A percentile compares a stretch with the other conserved stretches of the same genome.
phyloP scores from a whole-genome alignment of 2,888 invertebrate species.

The Sesia bembeciformis region DNA sequence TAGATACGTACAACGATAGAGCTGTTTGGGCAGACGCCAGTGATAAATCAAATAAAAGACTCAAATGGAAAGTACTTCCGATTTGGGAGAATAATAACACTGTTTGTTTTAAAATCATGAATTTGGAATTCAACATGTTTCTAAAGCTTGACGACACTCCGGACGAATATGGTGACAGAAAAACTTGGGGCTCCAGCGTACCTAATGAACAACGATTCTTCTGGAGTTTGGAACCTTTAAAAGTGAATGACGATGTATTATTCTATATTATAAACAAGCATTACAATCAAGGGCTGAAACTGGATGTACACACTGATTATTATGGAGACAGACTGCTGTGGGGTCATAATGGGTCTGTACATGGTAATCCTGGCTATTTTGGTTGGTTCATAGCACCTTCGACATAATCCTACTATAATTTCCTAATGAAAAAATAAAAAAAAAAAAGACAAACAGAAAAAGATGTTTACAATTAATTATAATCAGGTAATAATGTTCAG shows the following conservation, averaged over 20 bases:
- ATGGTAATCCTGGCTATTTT: slow-evolving; percentile 6
- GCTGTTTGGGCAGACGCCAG: slow-evolving; percentile 18
- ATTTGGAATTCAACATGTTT: slow-evolving; percentile 17
- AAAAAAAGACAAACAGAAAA: no score
- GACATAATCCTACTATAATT: neutral
- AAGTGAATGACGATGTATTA: slow-evolving; percentile 13
- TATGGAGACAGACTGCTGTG: slow-evolving; percentile 16
- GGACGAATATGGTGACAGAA: slow-evolving; percentile 17
- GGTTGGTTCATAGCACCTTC: slow-evolving; percentile 12
- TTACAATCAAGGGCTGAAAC: slow-evolving; percentile 20
- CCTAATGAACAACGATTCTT: slow-evolving; percentile 11
- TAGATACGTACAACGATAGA: slow-evolving; percentile 12
- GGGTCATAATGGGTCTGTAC: slow-evolving; percentile 15
- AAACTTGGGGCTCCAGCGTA: slow-evolving; percentile 15
- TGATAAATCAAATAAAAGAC: slow-evolving; percentile 13
- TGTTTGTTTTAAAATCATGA: slow-evolving; percentile 23
- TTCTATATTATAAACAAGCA: slow-evolving; percentile 23
- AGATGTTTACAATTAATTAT: no score
- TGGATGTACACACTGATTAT: slow-evolving; percentile 11
- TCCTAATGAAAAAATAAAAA: no score
- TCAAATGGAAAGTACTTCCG: slow-evolving; percentile 25
- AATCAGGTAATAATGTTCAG: no score
- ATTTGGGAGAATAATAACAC: slow-evolving; percentile 14
- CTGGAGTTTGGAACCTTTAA: slow-evolving; percentile 22
- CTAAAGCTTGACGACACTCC: slow-evolving; percentile 19